Base-by-base conservation (phyloP, 2,888 invertebrate species). In the Amphimallon solstitiale region DNA sequence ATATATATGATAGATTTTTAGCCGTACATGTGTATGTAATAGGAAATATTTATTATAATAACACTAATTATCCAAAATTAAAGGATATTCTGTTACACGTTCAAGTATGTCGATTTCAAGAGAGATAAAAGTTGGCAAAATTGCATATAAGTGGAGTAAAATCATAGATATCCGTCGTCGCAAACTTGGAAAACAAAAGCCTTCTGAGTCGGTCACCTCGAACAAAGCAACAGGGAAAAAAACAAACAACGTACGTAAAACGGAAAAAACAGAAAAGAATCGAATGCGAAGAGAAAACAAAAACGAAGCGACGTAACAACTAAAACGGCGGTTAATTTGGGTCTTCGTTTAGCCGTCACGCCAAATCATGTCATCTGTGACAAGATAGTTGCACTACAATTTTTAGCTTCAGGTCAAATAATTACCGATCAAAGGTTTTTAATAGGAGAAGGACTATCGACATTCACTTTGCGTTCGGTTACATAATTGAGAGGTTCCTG, bases 81-180 rank as follows among this genome's bases (percentile, higher is more conserved):
- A 63, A 35, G 63, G 17, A 43, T 51, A 54, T 34, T 29, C 40
- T 21, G 56, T 23, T 23, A 52, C n/a, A n/a, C n/a, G n/a, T n/a
- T n/a, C n/a, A 23, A 14, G 17, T 63, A 51, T 17, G 54, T 45
- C 54, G 54, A 54, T 63, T 63, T 46, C 52, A 17, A 34, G n/a
- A 29, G 29, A 29, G 63, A 63, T 63, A 54, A 63, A 52, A 63
- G 48, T 63, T 51, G 52, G 45, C 63, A 17, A 45, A 63, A 63
- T 63, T 63, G 63, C 63, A 54, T 63, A 63, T 63, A 63, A 63
- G 63, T 63, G 63, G 63, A 63, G 63, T 21, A 35, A 63, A 63
- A 52, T 54, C 63, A 63, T 63, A 63, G 63, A 63, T 54, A 54
- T 63, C 54, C 63, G 54, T 45, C 62, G 62, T 14, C 15, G 29